phyloP scores from a whole-genome alignment of 2,113 vertebrate genomes.

The Cromileptes altivelis region DNA sequence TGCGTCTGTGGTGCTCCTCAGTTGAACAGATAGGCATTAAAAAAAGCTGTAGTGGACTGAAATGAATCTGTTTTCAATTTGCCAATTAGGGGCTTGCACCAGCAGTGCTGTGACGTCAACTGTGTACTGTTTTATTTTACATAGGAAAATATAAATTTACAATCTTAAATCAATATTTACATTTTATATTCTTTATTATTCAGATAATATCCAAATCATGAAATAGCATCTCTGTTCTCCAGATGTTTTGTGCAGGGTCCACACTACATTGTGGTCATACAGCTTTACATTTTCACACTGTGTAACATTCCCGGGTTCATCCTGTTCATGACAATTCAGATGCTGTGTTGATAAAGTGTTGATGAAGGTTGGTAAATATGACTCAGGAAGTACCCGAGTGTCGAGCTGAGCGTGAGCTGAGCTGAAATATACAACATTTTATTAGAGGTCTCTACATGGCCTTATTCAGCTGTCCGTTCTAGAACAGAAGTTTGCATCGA shows the following conservation, averaged over 20 bases:
- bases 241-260: slow-evolving; percentile 7
- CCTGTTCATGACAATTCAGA: neutral
- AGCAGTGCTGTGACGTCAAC: slow-evolving; percentile 47
- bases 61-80: slow-evolving; percentile 52
- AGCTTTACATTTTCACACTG: slow-evolving; percentile 11
- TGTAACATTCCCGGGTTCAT: neutral
- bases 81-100: slow-evolving; percentile 60
- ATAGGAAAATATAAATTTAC: slow-evolving; percentile 12
- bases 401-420: slow-evolving; percentile 1
- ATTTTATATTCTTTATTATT: slow-evolving; percentile 41
- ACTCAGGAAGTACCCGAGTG: slow-evolving; percentile 24
- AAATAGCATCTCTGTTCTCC: neutral
- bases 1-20: slow-evolving; percentile 46
- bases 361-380: slow-evolving; percentile 20
- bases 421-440: slow-evolving; percentile 27
- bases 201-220: neutral
- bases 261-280: slow-evolving; percentile 9
- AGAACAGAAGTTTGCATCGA: slow-evolving; percentile 60
- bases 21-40: slow-evolving; percentile 18
- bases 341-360: slow-evolving; percentile 35
- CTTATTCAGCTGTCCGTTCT: slow-evolving; percentile 67
- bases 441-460: slow-evolving; percentile 43
- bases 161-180: slow-evolving; percentile 14
- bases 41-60: slow-evolving; percentile 23
- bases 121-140: slow-evolving; percentile 33